Evolutionary conservation across 1,140 invertebrate species (phyloP).

Genomic region (Heliothis subflexa): DNA sequence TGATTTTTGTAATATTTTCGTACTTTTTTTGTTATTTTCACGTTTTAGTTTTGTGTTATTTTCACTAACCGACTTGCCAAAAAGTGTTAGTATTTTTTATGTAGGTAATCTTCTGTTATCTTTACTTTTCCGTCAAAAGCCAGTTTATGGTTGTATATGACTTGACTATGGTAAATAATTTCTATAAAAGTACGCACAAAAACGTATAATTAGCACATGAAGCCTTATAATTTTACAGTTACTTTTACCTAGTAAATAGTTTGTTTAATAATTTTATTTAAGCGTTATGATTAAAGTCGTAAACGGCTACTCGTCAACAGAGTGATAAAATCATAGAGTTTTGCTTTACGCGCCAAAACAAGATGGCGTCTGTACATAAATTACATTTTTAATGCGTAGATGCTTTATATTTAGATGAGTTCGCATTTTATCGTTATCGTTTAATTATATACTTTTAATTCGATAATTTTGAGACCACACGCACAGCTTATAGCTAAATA

Average conservation of each 20-base stretch:
- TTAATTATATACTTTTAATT: background rate
- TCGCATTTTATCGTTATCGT: constrained; percentile 21
- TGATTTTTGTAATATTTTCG: too few relatives aligned
- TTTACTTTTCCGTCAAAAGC: too few relatives aligned
- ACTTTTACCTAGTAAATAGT: constrained; percentile 16
- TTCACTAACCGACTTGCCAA: too few relatives aligned
- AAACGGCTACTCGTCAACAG: constrained; percentile 73
- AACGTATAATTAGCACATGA: constrained; percentile 8
- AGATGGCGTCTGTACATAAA: constrained; percentile 40
- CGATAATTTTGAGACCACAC: too few relatives aligned
- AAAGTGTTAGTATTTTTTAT: too few relatives aligned
- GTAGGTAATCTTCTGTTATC: too few relatives aligned
- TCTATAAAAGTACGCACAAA: constrained; percentile 10
- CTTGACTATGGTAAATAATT: too few relatives aligned
- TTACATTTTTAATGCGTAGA: constrained; percentile 26
- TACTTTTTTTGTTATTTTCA: too few relatives aligned
- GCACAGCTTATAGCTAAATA: too few relatives aligned
- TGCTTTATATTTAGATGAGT: constrained; percentile 14
- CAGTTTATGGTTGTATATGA: too few relatives aligned
- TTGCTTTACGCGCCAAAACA: constrained; percentile 24
- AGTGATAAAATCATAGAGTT: constrained; percentile 75
- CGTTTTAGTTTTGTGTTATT: too few relatives aligned
- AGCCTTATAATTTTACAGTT: constrained; percentile 9
- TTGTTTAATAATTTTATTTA: constrained; percentile 39
- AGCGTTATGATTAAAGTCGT: constrained; percentile 44